Conservation (phyloP, 2,888 invertebrate genomes). For the Temnothorax unifasciatus region DNA sequence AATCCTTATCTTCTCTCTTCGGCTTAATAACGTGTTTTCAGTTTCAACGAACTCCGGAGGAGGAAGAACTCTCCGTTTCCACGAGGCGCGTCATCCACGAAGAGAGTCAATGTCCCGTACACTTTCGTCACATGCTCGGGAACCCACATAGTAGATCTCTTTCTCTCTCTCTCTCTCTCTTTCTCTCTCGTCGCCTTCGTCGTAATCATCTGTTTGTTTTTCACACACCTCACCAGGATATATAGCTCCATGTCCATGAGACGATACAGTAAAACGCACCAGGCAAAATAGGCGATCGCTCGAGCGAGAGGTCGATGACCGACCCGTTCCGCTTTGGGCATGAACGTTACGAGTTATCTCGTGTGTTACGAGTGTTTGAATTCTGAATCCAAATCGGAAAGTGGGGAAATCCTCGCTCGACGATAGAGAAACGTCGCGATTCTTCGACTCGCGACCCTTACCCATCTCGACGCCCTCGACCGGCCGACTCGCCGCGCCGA, state of each 20-base stretch:
- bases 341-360: neutral
- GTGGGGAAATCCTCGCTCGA: neutral
- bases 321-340: neutral
- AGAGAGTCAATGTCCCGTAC: conserved; percentile 65
- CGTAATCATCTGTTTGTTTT: conserved; percentile 65
- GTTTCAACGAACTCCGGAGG: conserved; percentile 52
- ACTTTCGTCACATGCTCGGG: conserved; percentile 64
- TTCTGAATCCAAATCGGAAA: neutral
- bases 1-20: conserved; percentile 34
- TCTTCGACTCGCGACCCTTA: conserved; percentile 28
- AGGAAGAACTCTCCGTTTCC: conserved; percentile 57
- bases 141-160: conserved; percentile 48
- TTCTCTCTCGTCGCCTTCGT: neutral
- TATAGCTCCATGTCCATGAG: conserved; percentile 12
- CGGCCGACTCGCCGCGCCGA: conserved; percentile 45
- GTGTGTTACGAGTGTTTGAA: neutral
- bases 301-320: conserved; percentile 46
- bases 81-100: conserved; percentile 52
- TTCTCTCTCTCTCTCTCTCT: neutral
- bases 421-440: conserved; percentile 27
- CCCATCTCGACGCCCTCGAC: conserved; percentile 21
- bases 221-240: conserved; percentile 51
- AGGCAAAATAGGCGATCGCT: conserved; percentile 33
- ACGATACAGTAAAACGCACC: conserved; percentile 49
- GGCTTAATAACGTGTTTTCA: conserved; percentile 47